Percentiles rank a stretch among this genome's conserved stretches.
Conservation (phyloP, 1,140 invertebrate species). For the Antheraea mylitta region DNA sequence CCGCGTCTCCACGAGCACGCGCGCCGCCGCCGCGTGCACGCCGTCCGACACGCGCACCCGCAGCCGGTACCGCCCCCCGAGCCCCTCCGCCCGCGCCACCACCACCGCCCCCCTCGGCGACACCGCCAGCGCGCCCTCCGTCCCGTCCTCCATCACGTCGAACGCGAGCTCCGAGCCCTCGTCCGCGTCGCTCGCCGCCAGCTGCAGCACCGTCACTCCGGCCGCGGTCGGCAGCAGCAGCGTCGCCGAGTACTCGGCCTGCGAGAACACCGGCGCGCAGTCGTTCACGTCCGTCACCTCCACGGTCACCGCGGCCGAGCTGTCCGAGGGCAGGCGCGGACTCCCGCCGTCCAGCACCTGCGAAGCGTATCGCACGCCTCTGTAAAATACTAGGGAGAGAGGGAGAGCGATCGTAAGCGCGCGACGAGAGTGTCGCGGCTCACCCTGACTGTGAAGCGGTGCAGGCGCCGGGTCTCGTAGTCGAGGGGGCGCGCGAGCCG, state of each 20-base stretch:
- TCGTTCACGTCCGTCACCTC: conserved; percentile 92
- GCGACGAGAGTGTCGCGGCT: background rate
- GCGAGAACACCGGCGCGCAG: conserved; percentile 87
- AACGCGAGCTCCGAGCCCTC: conserved; percentile 84
- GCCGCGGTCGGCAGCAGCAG: conserved; percentile 89
- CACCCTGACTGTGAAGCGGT: conserved; percentile 89
- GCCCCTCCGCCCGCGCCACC: conserved; percentile 55
- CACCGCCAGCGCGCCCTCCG: conserved; percentile 88
- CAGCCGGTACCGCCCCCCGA: conserved; percentile 79
- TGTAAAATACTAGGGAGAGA: too few species aligned
- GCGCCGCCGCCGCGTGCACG: conserved; percentile 83
- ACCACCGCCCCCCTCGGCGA: conserved; percentile 86
- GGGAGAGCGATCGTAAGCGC: too few species aligned
- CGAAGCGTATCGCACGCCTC: background rate
- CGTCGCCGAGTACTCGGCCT: conserved; percentile 86
- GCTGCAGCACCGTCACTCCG: conserved; percentile 83
- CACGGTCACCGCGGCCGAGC: conserved; percentile 86
- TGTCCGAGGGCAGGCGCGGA: conserved; percentile 88
- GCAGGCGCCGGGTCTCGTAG: conserved; percentile 43
- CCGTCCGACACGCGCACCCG: conserved; percentile 88
- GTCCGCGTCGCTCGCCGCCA: conserved; percentile 88
- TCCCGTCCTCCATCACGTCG: conserved; percentile 90
- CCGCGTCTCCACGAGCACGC: conserved; percentile 83
- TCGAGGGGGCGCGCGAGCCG: conserved; percentile 80
- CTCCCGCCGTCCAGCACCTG: conserved; percentile 91